Conservation (phyloP, 92 coral and sea anemone genomes). For the Porites rus region DNA sequence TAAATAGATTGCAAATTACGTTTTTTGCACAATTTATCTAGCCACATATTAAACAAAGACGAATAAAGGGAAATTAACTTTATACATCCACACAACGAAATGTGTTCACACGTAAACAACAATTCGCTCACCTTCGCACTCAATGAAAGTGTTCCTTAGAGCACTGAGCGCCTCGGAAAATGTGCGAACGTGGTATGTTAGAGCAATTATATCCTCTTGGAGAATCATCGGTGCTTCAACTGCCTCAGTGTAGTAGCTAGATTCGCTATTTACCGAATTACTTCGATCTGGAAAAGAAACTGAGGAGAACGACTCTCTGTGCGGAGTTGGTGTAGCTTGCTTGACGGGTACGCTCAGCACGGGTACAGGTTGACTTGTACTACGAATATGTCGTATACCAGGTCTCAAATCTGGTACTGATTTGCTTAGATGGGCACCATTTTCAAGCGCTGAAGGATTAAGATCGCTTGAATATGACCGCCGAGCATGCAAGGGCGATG, state of each 20-base stretch:
- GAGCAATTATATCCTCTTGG: conserved; percentile 93
- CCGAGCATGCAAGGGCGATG: conserved; percentile 23
- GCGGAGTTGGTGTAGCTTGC: conserved; percentile 43
- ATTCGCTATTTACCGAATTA: conserved; percentile 90
- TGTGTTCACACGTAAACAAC: conserved; percentile 7
- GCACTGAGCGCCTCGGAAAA: conserved; percentile 94
- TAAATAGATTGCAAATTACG: not conserved
- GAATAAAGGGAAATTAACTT: conserved; percentile 15
- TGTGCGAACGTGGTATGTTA: conserved; percentile 89
- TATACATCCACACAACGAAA: conserved; percentile 16
- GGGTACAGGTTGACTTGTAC: conserved; percentile 24
- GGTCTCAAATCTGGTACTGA: conserved; percentile 49
- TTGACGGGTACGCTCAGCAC: not conserved
- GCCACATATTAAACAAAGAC: conserved; percentile 4
- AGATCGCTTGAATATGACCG: conserved; percentile 27
- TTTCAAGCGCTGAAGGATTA: conserved; percentile 19
- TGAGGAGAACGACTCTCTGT: conserved; percentile 79
- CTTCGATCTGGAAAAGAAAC: conserved; percentile 82
- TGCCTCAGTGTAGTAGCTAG: conserved; percentile 80
- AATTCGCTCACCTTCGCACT: conserved; percentile 71
- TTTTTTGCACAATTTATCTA: not conserved
- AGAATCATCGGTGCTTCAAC: conserved; percentile 94
- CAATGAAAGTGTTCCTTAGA: conserved; percentile 87
- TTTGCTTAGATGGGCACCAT: conserved; percentile 39
- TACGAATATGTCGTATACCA: conserved; percentile 41